A percentile compares a stretch with the other conserved stretches of the same genome.
These are phyloP conservation scores for Phalangium opilio DNA, from an alignment of 2,888 invertebrate species.

Conservation along the genomic window DNA sequence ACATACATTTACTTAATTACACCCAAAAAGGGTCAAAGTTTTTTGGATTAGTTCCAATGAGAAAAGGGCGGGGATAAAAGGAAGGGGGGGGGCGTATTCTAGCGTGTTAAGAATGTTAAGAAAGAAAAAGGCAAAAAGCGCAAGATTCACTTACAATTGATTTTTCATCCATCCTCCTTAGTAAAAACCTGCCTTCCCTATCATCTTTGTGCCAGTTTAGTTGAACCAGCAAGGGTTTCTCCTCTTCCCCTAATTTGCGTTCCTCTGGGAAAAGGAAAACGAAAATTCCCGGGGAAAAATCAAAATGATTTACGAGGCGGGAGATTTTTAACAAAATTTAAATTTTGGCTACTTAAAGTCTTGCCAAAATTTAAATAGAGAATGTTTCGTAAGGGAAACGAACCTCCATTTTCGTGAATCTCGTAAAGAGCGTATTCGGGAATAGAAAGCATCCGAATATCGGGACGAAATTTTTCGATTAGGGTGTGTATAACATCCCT, in stretches of 20 bases:
- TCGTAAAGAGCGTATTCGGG: slow-evolving; percentile 53
- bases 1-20: no score
- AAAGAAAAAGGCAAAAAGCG: no score
- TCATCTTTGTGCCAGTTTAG: slow-evolving; percentile 99
- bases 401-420: slow-evolving; percentile 55
- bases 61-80: no score
- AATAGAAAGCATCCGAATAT: slow-evolving; percentile 79
- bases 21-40: no score
- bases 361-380: not conserved
- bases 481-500: slow-evolving; percentile 91
- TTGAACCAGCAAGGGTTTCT: slow-evolving; percentile 90
- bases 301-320: not conserved
- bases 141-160: slow-evolving; percentile 34
- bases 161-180: slow-evolving; percentile 74
- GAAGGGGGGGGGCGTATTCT: no score
- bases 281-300: slow-evolving; percentile 5
- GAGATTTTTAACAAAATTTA: not conserved
- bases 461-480: slow-evolving; percentile 97
- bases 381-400: slow-evolving; percentile 10
- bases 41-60: no score
- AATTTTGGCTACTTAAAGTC: not conserved
- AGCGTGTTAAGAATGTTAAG: no score
- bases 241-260: slow-evolving; percentile 70
- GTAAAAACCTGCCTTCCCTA: slow-evolving; percentile 87
- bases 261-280: slow-evolving; percentile 46